These are phyloP conservation scores for Rhogogaster chlorosoma DNA, from an alignment of 2,888 invertebrate species.

Conservation along the genomic window DNA sequence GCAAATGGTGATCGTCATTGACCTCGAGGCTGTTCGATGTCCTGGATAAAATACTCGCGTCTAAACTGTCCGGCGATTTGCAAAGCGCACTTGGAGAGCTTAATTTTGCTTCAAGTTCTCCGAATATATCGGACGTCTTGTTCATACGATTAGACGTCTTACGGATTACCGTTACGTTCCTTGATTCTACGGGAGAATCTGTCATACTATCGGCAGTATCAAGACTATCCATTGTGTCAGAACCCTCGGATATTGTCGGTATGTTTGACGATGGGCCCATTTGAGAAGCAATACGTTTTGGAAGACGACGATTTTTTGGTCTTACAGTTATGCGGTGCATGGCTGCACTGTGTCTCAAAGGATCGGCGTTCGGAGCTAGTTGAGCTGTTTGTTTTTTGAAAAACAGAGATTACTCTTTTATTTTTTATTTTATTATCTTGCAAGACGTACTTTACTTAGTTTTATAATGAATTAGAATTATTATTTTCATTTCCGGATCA, in stretches of 20 bases:
- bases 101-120: conserved; percentile 70
- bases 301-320: conserved; percentile 75
- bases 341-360: conserved; percentile 74
- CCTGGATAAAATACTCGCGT: conserved; percentile 61
- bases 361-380: conserved; percentile 59
- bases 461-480: not conserved
- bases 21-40: conserved; percentile 47
- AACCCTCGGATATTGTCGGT: conserved; percentile 56
- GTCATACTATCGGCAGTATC: conserved; percentile 58
- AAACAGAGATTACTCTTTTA: not conserved
- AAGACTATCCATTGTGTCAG: conserved; percentile 66
- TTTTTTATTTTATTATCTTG: not conserved
- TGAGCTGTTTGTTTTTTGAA: conserved; percentile 10
- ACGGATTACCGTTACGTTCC: conserved; percentile 59
- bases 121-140: conserved; percentile 72
- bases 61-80: conserved; percentile 74
- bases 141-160: conserved; percentile 72
- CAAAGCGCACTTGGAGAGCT: conserved; percentile 65
- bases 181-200: conserved; percentile 62
- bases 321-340: conserved; percentile 74
- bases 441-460: not conserved
- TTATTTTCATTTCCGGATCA: not conserved
- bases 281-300: conserved; percentile 65
- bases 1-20: conserved; percentile 57
- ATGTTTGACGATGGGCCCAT: conserved; percentile 46